A percentile compares a stretch with the other conserved stretches of the same genome.
Evolutionary conservation across 2,113 vertebrate species (phyloP).

Genomic region (Aix galericulata): DNA sequence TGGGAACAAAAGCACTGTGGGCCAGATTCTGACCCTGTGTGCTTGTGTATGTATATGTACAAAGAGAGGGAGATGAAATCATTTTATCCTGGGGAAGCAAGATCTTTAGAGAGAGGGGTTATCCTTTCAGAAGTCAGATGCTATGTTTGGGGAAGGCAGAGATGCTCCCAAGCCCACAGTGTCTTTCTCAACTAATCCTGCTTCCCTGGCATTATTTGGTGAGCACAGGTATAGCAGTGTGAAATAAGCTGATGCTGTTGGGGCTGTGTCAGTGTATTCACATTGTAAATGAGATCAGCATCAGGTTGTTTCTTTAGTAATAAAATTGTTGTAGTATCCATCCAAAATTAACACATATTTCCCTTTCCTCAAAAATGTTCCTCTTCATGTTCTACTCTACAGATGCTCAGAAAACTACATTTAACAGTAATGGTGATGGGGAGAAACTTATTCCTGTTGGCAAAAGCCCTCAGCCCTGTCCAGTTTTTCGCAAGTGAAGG

Average conservation of each 20-base stretch:
- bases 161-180: not conserved
- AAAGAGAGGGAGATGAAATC: not conserved
- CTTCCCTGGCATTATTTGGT: not conserved
- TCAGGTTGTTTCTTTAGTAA: not conserved
- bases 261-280: not conserved
- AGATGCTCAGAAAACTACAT: not conserved
- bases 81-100: not conserved
- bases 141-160: not conserved
- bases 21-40: not conserved
- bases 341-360: not conserved
- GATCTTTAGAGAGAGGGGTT: not conserved
- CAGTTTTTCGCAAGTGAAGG: not conserved
- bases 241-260: not conserved
- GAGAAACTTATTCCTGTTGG: not conserved
- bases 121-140: not conserved
- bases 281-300: not conserved
- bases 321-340: not conserved
- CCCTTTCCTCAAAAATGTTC: not conserved
- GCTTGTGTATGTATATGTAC: accelerated
- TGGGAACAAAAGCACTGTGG: not conserved
- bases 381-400: not conserved
- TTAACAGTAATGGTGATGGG: not conserved
- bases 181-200: not conserved
- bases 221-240: not conserved
- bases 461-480: not conserved